Base-by-base conservation (phyloP, 2,113 vertebrate genomes). In the Oryzias curvinotus region DNA sequence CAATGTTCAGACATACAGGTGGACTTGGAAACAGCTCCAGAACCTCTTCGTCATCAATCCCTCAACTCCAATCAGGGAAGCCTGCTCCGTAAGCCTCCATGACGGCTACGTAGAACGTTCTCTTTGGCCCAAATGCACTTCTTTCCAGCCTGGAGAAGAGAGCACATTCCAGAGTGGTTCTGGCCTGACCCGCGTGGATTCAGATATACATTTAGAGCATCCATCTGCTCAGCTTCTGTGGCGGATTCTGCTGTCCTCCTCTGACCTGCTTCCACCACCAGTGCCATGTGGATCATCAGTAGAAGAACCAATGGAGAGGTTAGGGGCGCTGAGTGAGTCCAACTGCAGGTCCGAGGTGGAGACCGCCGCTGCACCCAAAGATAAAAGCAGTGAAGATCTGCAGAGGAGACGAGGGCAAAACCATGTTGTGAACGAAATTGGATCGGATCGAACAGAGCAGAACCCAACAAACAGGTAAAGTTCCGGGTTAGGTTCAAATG, bases 211-310 rank as follows among this genome's bases (percentile, higher is more conserved):
- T 1, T 51, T 72, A 53, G 84, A 90, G 18, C 36, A 17, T n/a
- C 73, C 85, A 44, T 85, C 86, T 43, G 66, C 84, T 0, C 84
- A 90, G 57, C 68, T 81, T 0, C 71, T 93, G 0, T 72, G 88
- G 57, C 81, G 86, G 25, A 57, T 78, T 16, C 64, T 93, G 1
- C 53, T 83, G 14, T 81, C 83, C 5, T 89, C 86, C 23, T 80
- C 66, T 19, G 78, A 90, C 19, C 71, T 88, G 41, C 47, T 88
- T 21, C 77, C 60, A 50, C 68, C 83, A 1, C 57, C 68, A 49
- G 21, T 62, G 2, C 52, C 75, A 50, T 58, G 65, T n/a, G 64
- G 51, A 36, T 58, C 36, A 8, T 2, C 19, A 70, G 51, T 71
- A 54, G 72, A 52, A 43, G 69, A 55, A 41, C 65, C 52, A 7